Percentiles rank a stretch among this genome's conserved stretches.
These are phyloP conservation scores for Girardinus metallicus DNA, from an alignment of 2,797 vertebrate genomes.

Conservation along the genomic window DNA sequence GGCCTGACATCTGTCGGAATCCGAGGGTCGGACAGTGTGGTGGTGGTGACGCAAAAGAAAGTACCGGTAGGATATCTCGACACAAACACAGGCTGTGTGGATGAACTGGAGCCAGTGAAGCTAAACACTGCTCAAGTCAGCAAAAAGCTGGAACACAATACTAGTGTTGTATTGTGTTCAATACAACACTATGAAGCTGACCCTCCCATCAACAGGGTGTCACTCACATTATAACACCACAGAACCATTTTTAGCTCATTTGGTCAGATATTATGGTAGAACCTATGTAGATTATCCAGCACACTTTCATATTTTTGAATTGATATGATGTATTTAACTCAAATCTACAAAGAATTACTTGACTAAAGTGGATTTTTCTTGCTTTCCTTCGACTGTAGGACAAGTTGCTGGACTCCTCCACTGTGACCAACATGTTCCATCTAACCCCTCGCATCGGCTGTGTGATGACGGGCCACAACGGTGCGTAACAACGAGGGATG, in stretches of 20 bases:
- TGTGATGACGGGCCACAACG: slow-evolving; percentile 83
- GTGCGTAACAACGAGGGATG: slow-evolving; percentile 49
- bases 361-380: neutral
- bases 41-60: slow-evolving; percentile 85
- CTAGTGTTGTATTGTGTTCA: too few relatives aligned
- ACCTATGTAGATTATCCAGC: neutral
- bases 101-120: slow-evolving; percentile 28
- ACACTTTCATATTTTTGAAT: neutral
- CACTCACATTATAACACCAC: slow-evolving; percentile 28
- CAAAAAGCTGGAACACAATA: slow-evolving; percentile 25
- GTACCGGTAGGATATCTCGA: slow-evolving; percentile 74
- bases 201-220: neutral
- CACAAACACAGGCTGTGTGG: slow-evolving; percentile 6
- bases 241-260: neutral
- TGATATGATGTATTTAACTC: neutral
- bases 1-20: slow-evolving; percentile 81
- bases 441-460: slow-evolving; percentile 83
- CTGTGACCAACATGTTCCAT: slow-evolving; percentile 81
- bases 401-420: slow-evolving; percentile 81
- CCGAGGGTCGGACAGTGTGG: slow-evolving; percentile 75
- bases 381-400: slow-evolving; percentile 66
- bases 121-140: slow-evolving; percentile 9
- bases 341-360: neutral
- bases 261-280: too few relatives aligned
- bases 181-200: neutral